Percentiles rank a stretch among this genome's conserved stretches.
Evolutionary conservation across 2,797 vertebrate species (phyloP).

Genomic region (Ciconia nigra): DNA sequence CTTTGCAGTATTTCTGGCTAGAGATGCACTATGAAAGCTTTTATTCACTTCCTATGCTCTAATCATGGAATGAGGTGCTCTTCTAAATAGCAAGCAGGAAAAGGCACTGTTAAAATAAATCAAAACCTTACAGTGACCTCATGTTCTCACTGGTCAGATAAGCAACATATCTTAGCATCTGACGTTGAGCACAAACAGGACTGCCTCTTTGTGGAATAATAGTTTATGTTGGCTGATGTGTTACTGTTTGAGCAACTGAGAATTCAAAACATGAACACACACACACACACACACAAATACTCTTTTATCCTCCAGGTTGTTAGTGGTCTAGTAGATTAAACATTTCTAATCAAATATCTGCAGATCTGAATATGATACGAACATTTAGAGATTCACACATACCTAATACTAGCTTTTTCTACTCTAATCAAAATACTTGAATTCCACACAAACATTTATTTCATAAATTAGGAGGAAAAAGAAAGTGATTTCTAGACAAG

Average conservation of each 20-base stretch:
- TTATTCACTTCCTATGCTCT: not conserved
- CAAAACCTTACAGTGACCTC: not conserved
- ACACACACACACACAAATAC: no score
- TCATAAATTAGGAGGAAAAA: not conserved
- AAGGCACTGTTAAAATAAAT: not conserved
- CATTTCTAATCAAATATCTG: not conserved
- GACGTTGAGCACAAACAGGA: not conserved
- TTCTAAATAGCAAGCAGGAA: not conserved
- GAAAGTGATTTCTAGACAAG: not conserved
- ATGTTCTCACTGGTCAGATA: not conserved
- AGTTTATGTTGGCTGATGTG: not conserved
- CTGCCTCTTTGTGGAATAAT: not conserved
- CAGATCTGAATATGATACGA: not conserved
- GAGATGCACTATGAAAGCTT: not conserved
- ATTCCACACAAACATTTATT: not conserved
- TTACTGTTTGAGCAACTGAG: not conserved
- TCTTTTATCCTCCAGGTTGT: not conserved
- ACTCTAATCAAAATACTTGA: not conserved
- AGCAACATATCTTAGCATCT: not conserved
- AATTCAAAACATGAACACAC: not conserved
- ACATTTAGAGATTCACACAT: not conserved
- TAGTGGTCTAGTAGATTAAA: not conserved
- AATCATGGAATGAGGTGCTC: not conserved
- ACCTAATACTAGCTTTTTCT: not conserved
- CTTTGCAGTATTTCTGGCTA: not conserved